phyloP scores from a whole-genome alignment of 1,140 invertebrate species.

The Caenorhabditis briggsae region DNA sequence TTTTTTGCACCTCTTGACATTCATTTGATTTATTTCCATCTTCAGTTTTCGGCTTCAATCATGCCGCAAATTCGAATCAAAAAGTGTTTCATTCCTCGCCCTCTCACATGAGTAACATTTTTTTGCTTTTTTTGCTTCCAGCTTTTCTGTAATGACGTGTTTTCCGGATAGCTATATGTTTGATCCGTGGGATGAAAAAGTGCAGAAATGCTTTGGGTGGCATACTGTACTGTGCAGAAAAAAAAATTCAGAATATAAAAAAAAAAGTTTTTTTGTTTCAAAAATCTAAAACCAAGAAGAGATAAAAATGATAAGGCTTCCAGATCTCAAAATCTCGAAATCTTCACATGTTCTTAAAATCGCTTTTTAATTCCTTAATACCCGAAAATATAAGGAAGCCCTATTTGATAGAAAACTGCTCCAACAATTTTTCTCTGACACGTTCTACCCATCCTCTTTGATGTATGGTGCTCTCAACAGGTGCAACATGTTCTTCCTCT shows the following conservation, averaged over 20 bases:
- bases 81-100: not conserved
- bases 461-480: constrained; percentile 27
- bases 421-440: constrained; percentile 4
- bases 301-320: not conserved
- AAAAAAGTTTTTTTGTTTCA: no score
- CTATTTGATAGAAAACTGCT: not conserved
- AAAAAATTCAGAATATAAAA: no score
- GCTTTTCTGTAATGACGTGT: not conserved
- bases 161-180: no score
- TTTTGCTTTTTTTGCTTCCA: not conserved
- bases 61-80: not conserved
- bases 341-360: not conserved
- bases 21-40: constrained; percentile 9
- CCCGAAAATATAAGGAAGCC: not conserved
- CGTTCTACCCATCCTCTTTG: constrained; percentile 24
- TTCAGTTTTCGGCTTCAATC: not conserved
- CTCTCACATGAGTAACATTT: not conserved
- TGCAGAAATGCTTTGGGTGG: not conserved
- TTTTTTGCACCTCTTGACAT: not conserved
- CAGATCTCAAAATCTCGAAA: not conserved
- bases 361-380: not conserved
- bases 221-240: not conserved
- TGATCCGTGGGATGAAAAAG: not conserved
- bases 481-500: constrained; percentile 31
- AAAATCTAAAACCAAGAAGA: not conserved